phyloP scores from a whole-genome alignment of 2,888 invertebrate species.

The Electrophaes corylata region DNA sequence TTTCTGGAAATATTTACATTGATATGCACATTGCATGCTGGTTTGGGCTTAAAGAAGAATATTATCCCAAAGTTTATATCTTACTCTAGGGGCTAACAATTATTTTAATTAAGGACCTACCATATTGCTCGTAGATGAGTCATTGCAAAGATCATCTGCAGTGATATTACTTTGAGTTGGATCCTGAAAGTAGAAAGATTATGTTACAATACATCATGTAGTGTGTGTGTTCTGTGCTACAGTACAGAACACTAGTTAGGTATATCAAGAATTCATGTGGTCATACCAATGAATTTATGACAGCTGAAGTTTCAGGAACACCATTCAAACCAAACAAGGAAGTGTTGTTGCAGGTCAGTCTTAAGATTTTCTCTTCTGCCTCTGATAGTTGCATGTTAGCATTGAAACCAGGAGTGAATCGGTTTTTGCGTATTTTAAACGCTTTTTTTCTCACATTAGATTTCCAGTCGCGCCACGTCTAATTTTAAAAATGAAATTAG shows the following conservation, averaged over 20 bases:
- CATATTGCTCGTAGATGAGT: conserved; percentile 12
- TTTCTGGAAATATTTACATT: conserved; percentile 47
- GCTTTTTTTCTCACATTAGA: conserved; percentile 70
- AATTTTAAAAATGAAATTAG: conserved; percentile 6
- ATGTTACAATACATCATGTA: not conserved
- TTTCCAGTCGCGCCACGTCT: conserved; percentile 71
- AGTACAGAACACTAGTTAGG: too few species aligned
- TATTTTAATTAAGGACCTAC: not conserved
- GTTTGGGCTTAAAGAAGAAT: not conserved
- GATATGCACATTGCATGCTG: not conserved
- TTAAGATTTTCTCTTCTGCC: conserved; percentile 62
- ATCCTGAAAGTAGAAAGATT: conserved; percentile 11
- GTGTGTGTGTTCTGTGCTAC: too few species aligned
- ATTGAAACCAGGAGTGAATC: conserved; percentile 61
- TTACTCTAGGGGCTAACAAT: not conserved
- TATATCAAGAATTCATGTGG: not conserved
- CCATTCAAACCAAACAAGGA: conserved; percentile 61
- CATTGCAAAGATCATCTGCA: conserved; percentile 13
- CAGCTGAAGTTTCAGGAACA: conserved; percentile 61
- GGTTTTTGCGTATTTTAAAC: conserved; percentile 63
- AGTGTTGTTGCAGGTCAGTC: conserved; percentile 62
- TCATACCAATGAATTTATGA: conserved; percentile 50
- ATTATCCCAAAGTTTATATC: not conserved
- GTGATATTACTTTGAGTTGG: conserved; percentile 16
- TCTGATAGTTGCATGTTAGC: conserved; percentile 59